These are phyloP conservation scores for Acanthacorydalis orientalis DNA, from an alignment of 2,888 invertebrate species.

Conservation along the genomic window DNA sequence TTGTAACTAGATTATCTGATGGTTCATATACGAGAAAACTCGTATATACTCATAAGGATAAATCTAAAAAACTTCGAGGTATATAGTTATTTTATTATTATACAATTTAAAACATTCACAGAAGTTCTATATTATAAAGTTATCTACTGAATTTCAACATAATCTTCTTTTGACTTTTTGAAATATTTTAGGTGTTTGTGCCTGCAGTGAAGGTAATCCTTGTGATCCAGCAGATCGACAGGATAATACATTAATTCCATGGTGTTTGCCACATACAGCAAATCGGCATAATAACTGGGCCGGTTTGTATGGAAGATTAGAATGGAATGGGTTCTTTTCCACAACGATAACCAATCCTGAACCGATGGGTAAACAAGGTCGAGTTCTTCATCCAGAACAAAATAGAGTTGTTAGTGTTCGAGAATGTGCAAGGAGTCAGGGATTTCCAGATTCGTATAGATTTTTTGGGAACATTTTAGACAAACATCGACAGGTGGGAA, in stretches of 20 bases:
- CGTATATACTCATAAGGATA: conserved; percentile 36
- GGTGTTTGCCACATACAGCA: conserved; percentile 77
- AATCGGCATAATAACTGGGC: conserved; percentile 78
- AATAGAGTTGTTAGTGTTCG: conserved; percentile 69
- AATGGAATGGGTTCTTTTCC: conserved; percentile 73
- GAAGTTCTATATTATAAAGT: too few relatives aligned
- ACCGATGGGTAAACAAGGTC: conserved; percentile 81
- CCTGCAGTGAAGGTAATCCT: conserved; percentile 43
- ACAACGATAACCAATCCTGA: conserved; percentile 77
- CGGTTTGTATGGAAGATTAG: conserved; percentile 64
- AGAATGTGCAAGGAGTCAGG: conserved; percentile 77
- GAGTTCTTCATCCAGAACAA: conserved; percentile 68
- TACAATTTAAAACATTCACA: too few relatives aligned
- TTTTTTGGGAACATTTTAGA: conserved; percentile 62
- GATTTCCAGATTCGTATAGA: conserved; percentile 59
- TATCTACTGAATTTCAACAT: too few relatives aligned
- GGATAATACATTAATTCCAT: conserved; percentile 70
- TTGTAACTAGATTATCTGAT: conserved; percentile 49
- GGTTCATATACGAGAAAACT: conserved; percentile 46
- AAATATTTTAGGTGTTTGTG: conserved; percentile 46
- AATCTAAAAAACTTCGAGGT: conserved; percentile 8
- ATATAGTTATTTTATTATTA: neutral
- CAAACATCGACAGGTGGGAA: conserved; percentile 72
- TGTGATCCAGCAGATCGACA: conserved; percentile 60
- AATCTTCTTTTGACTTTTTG: conserved; percentile 1